A percentile compares a stretch with the other conserved stretches of the same genome.
Conservation (phyloP, 2,113 vertebrate genomes). For the Aldabrachelys gigantea region DNA sequence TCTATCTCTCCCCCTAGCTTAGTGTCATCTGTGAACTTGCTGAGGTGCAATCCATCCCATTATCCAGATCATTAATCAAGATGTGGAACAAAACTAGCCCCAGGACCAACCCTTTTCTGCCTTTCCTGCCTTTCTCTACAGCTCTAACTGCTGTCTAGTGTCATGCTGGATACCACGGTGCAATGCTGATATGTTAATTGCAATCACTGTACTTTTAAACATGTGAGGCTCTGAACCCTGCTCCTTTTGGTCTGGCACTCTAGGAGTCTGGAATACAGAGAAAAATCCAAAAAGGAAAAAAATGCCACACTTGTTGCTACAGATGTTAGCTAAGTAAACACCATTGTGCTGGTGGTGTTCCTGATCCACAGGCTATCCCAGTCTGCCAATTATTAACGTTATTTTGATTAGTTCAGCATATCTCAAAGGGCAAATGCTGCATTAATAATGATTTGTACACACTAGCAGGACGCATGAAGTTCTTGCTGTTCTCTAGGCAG, state of each 20-base stretch:
- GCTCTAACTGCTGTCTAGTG: background rate
- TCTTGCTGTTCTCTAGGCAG: background rate
- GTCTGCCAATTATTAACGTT: slow-evolving; percentile 19
- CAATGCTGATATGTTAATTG: background rate
- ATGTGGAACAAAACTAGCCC: no score
- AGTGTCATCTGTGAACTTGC: no score
- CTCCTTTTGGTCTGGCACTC: background rate
- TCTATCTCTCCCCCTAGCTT: no score
- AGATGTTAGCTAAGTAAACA: background rate
- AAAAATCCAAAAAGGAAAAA: background rate
- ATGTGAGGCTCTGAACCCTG: background rate
- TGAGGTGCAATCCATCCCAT: no score
- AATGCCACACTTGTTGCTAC: background rate
- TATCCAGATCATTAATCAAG: no score
- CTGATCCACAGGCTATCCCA: slow-evolving; percentile 2
- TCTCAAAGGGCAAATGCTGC: slow-evolving; percentile 10
- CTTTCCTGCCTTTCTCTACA: background rate
- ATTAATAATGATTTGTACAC: slow-evolving; percentile 26
- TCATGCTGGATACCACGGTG: background rate
- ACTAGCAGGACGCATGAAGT: background rate
- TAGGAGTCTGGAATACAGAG: background rate
- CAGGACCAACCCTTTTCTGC: no score
- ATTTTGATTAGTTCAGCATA: slow-evolving; percentile 42
- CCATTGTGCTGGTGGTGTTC: background rate
- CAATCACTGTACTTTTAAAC: background rate